Percentiles rank a stretch among this genome's conserved stretches.
phyloP scores from a whole-genome alignment of 1,140 invertebrate genomes.

The Drosophila quadrilineata region DNA sequence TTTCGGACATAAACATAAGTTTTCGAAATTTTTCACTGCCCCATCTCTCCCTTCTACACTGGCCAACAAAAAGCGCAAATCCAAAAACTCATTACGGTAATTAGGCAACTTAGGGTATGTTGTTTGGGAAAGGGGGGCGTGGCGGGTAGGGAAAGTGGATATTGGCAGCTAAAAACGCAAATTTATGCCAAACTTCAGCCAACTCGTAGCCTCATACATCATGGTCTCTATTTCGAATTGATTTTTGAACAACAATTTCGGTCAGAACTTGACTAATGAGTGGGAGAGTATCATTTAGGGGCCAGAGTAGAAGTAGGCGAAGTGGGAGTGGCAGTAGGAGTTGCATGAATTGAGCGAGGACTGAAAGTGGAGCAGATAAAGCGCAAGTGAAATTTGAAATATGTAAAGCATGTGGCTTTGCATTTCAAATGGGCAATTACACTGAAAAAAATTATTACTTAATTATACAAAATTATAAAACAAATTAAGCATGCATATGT shows the following conservation, averaged over 20 bases:
- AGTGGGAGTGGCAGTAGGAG: background rate
- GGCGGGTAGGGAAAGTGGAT: background rate
- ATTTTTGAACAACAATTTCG: constrained; percentile 35
- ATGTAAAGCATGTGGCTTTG: too few species aligned
- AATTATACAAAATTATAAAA: too few species aligned
- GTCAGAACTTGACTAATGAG: constrained; percentile 25
- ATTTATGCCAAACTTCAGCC: too few species aligned
- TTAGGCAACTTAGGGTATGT: too few species aligned
- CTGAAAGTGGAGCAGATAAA: too few species aligned
- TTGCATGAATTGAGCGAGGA: background rate
- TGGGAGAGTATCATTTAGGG: constrained; percentile 43
- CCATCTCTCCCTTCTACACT: constrained; percentile 1
- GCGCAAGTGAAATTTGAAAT: too few species aligned
- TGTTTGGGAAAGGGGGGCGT: background rate
- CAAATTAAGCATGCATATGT: too few species aligned
- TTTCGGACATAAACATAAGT: constrained; percentile 66
- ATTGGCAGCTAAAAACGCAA: constrained; percentile 8
- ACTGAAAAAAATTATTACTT: too few species aligned
- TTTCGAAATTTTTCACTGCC: constrained; percentile 37
- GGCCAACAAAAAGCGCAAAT: constrained; percentile 46
- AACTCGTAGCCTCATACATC: too few species aligned
- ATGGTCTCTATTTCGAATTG: constrained; percentile 59
- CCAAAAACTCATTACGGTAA: constrained; percentile 72
- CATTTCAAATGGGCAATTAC: too few species aligned
- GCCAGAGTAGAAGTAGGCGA: background rate